A percentile compares a stretch with the other conserved stretches of the same genome.
These are phyloP conservation scores for Orchestia grillus DNA, from an alignment of 1,140 invertebrate genomes.

Conservation along the genomic window DNA sequence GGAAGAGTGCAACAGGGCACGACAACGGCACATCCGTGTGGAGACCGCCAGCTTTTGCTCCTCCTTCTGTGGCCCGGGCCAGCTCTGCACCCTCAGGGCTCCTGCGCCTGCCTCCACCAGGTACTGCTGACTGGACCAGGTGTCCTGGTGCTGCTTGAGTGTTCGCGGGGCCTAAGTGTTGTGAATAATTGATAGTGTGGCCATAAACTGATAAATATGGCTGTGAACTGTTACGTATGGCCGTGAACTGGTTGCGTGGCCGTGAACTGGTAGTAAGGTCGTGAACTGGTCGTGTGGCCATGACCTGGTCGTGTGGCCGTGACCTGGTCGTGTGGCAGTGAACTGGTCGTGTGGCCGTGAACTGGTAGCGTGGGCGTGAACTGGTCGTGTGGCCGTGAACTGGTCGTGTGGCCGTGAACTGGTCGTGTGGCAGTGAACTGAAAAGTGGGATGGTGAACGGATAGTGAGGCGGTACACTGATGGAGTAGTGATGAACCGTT, in stretches of 20 bases:
- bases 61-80: conserved; percentile 59
- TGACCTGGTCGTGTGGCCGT: no score
- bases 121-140: not conserved
- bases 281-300: no score
- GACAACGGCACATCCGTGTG: conserved; percentile 59
- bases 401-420: no score
- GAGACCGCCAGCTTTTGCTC: conserved; percentile 62
- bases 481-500: no score
- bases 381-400: no score
- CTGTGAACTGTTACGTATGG: not conserved
- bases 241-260: not conserved
- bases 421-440: no score
- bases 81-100: conserved; percentile 58
- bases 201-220: not conserved
- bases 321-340: no score
- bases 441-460: no score
- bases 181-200: not conserved
- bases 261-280: no score
- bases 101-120: not conserved
- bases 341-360: no score
- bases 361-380: no score
- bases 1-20: conserved; percentile 59
- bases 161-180: not conserved
- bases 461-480: no score
- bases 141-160: not conserved